Conservation (phyloP, 2,113 vertebrate species). For the Takifugu bimaculatus region DNA sequence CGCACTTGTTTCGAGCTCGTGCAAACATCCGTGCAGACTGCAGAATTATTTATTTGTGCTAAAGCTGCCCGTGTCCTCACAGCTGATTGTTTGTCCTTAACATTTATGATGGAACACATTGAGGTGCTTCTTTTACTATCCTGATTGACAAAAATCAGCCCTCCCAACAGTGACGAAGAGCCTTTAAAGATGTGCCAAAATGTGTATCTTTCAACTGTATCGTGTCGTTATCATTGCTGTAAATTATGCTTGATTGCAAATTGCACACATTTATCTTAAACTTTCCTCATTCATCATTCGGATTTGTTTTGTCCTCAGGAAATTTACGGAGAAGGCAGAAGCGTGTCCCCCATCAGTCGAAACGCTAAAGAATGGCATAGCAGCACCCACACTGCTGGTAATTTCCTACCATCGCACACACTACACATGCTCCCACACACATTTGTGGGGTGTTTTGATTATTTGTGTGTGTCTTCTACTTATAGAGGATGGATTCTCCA, state of each 20-base stretch:
- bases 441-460: background rate
- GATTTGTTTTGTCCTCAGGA: conserved; percentile 53
- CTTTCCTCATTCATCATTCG: conserved; percentile 11
- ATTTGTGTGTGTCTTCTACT: background rate
- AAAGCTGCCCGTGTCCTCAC: background rate
- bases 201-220: background rate
- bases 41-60: conserved; percentile 19
- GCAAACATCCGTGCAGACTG: conserved; percentile 15
- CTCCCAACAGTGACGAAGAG: background rate
- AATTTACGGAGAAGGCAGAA: conserved; percentile 61
- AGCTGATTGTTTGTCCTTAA: background rate
- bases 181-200: background rate
- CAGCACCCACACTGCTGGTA: conserved; percentile 65
- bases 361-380: conserved; percentile 72
- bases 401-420: conserved; percentile 15
- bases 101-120: conserved; percentile 24
- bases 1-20: conserved; percentile 54
- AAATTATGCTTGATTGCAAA: background rate
- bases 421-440: background rate
- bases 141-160: conserved; percentile 10
- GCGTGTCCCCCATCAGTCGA: conserved; percentile 50
- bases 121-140: conserved; percentile 31
- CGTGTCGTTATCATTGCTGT: background rate
- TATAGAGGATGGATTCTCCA: conserved; percentile 79
- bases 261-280: background rate